Percentiles rank a stretch among this genome's conserved stretches.
Evolutionary conservation across 2,113 vertebrate species (phyloP).

Genomic region (Ardeotis arabs): DNA sequence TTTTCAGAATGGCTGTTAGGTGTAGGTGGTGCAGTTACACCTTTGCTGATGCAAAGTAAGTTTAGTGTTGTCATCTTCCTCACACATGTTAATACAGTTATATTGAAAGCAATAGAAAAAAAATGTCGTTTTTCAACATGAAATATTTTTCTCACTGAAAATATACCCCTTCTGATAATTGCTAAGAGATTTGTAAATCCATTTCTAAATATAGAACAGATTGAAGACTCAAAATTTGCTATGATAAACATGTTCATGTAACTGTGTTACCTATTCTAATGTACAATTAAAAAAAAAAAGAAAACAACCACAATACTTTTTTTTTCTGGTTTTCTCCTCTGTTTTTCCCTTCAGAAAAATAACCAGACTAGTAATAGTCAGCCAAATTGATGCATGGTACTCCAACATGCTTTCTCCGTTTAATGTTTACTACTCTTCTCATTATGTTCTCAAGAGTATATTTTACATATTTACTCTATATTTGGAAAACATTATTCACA

Average conservation of each 20-base stretch:
- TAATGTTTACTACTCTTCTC: neutral
- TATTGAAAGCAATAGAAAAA: neutral
- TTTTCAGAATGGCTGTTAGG: neutral
- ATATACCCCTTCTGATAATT: neutral
- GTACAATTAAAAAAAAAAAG: neutral
- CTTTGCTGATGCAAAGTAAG: neutral
- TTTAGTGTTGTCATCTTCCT: neutral
- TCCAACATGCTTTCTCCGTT: neutral
- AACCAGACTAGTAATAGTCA: neutral
- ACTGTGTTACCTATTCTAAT: neutral
- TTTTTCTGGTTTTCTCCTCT: neutral
- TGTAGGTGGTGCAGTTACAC: neutral
- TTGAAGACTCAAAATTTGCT: neutral
- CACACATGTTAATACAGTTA: neutral
- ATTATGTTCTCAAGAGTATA: neutral
- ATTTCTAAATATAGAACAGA: neutral
- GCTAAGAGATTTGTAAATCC: neutral
- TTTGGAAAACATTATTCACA: neutral
- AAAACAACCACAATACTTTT: neutral
- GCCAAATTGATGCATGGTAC: neutral
- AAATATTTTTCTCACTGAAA: neutral
- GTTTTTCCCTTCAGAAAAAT: neutral
- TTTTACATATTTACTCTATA: neutral
- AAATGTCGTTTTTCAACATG: neutral
- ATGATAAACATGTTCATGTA: neutral